These are phyloP conservation scores for Sprattus sprattus DNA, from an alignment of 2,113 vertebrate genomes.

Conservation along the genomic window DNA sequence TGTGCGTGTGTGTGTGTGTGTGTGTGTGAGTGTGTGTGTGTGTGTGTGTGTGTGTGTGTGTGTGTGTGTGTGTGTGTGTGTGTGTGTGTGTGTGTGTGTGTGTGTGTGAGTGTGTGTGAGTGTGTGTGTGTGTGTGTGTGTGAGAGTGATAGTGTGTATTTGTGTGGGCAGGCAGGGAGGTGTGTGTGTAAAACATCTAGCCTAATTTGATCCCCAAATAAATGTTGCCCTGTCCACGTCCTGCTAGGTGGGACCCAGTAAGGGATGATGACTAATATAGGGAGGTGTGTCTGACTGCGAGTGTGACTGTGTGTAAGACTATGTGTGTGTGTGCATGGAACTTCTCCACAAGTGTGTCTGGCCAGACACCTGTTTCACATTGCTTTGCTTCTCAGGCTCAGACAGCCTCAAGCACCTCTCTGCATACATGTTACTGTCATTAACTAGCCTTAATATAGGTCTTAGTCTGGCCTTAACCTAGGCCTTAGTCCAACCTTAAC, in stretches of 20 bases:
- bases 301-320: not conserved
- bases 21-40: too few species aligned
- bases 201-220: not conserved
- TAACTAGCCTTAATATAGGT: not conserved
- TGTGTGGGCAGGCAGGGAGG: not conserved
- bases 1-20: not conserved
- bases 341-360: not conserved
- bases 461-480: too few species aligned
- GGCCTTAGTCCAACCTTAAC: too few species aligned
- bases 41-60: too few species aligned
- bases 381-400: not conserved
- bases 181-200: not conserved
- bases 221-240: not conserved
- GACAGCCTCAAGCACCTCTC: slow-evolving; percentile 6
- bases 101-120: not conserved
- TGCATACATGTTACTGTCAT: not conserved
- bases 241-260: not conserved
- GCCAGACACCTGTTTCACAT: not conserved
- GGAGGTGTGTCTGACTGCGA: not conserved
- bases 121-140: not conserved
- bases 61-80: too few species aligned
- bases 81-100: not conserved
- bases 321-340: too few species aligned
- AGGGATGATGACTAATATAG: not conserved
- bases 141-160: not conserved